Evolutionary conservation across 2,888 invertebrate species (phyloP).

Genomic region (Andricus quercusramuli): DNA sequence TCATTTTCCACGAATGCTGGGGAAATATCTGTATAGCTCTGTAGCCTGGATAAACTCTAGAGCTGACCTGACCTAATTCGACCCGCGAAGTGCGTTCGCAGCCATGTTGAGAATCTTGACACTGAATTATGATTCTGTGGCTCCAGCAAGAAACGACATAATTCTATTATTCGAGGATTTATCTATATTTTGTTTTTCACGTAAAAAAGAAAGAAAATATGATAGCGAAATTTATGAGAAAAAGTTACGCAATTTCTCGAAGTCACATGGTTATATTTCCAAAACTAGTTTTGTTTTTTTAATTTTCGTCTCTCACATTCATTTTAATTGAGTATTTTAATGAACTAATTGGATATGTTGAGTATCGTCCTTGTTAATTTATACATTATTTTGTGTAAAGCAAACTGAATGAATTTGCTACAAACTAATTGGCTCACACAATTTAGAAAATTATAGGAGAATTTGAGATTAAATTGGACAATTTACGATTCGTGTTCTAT

Average conservation of each 20-base stretch:
- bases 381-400: neutral
- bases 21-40: neutral
- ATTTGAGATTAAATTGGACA: no score
- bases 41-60: neutral
- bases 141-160: neutral
- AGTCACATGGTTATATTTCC: neutral
- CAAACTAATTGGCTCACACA: no score
- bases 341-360: neutral
- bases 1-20: neutral
- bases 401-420: no score
- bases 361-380: neutral
- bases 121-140: neutral
- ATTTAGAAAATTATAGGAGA: no score
- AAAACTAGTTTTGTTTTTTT: neutral
- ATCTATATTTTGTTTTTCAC: neutral
- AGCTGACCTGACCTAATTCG: conserved; percentile 9
- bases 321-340: neutral
- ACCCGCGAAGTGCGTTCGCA: neutral
- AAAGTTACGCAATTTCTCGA: neutral
- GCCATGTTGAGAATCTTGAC: neutral
- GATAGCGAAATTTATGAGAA: neutral
- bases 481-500: no score
- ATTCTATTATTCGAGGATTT: neutral
- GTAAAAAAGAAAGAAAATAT: neutral
- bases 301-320: neutral